Conservation (phyloP, 2,113 vertebrate species). For the Acinonyx jubatus region DNA sequence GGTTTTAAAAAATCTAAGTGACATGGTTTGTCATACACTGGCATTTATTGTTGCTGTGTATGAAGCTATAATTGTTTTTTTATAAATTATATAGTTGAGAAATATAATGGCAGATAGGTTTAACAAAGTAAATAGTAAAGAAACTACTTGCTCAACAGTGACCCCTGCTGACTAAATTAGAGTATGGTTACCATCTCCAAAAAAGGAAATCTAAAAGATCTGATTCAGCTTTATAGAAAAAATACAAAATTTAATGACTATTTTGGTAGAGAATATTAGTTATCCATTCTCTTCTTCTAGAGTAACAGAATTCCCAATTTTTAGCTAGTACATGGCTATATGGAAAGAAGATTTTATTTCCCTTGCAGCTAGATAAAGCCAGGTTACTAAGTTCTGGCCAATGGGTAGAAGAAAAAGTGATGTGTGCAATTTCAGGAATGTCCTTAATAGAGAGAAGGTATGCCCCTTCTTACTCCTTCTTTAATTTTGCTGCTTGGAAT, state of each 20-base stretch:
- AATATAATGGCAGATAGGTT: neutral
- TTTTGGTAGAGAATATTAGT: neutral
- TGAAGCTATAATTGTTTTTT: neutral
- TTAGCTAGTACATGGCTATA: neutral
- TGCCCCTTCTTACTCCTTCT: neutral
- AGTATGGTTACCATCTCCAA: neutral
- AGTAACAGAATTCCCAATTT: neutral
- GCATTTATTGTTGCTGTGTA: neutral
- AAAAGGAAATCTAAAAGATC: neutral
- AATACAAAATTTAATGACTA: neutral
- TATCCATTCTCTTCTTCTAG: neutral
- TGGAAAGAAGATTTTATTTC: neutral
- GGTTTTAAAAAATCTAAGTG: slow-evolving; percentile 26
- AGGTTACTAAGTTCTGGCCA: neutral
- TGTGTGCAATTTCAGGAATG: neutral
- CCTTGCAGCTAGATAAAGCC: neutral
- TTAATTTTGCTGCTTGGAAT: neutral
- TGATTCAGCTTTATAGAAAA: neutral
- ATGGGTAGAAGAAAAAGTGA: neutral
- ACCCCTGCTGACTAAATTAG: slow-evolving; percentile 35
- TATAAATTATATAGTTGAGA: neutral
- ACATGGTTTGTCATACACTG: neutral
- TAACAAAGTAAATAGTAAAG: neutral
- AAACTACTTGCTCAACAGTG: slow-evolving; percentile 11
- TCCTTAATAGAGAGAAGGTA: neutral